Conservation (phyloP, 2,113 vertebrate species). For the Equus quagga region DNA sequence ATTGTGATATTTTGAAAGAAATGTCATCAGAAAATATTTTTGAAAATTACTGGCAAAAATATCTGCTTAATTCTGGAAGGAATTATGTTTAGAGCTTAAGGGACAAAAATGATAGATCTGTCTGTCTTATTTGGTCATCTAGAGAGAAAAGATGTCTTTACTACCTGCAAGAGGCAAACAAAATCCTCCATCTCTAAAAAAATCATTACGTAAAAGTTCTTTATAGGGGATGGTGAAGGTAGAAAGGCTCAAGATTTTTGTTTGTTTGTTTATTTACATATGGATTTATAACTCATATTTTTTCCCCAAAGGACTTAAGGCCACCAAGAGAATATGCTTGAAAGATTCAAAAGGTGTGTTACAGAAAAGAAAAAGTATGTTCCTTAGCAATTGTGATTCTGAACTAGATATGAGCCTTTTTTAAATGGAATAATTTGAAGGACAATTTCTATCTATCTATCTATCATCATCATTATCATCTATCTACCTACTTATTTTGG, state of each 20-base stretch:
- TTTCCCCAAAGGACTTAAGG: not conserved
- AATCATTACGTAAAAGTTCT: not conserved
- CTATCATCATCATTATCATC: not conserved
- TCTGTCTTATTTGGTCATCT: constrained; percentile 15
- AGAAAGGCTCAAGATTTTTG: not conserved
- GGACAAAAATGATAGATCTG: constrained; percentile 10
- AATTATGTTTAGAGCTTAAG: constrained; percentile 41
- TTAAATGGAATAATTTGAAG: constrained; percentile 14
- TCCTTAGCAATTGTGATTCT: constrained; percentile 14
- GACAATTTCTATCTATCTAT: not conserved
- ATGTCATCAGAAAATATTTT: constrained; percentile 56
- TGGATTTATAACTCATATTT: not conserved
- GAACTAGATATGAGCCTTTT: not conserved
- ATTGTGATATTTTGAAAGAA: constrained; percentile 75
- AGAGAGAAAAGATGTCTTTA: not conserved
- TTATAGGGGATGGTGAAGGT: not conserved
- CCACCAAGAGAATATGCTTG: not conserved
- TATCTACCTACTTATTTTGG: not conserved
- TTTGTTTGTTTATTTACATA: not conserved
- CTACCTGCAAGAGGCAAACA: not conserved
- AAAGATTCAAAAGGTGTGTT: not conserved
- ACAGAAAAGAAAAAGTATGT: not conserved
- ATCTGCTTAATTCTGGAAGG: constrained; percentile 62
- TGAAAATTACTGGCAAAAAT: constrained; percentile 61
- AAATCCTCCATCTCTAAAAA: not conserved